Percentiles rank a stretch among this genome's conserved stretches.
Evolutionary conservation across 1,140 invertebrate species (phyloP).

Genomic region (Pectinophora gossypiella): DNA sequence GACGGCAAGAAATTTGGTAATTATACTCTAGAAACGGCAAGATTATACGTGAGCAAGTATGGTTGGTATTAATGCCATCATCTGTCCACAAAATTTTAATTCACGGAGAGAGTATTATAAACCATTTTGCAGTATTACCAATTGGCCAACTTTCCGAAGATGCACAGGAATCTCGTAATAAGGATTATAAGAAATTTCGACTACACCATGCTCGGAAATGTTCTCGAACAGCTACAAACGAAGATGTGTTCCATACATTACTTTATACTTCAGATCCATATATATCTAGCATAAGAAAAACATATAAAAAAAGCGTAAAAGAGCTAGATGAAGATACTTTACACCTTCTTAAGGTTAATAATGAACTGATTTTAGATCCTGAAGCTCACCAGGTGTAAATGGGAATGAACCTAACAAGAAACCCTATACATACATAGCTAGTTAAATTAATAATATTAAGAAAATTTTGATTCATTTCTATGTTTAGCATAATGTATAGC

Average conservation of each 20-base stretch:
- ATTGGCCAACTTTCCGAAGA: constrained; percentile 25
- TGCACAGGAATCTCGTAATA: constrained; percentile 21
- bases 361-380: too few relatives aligned
- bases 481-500: too few relatives aligned
- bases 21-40: constrained; percentile 11
- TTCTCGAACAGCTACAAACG: background rate
- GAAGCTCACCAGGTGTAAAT: too few relatives aligned
- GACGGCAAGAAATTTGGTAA: constrained; percentile 20
- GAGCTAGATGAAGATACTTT: too few relatives aligned
- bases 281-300: too few relatives aligned
- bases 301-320: too few relatives aligned
- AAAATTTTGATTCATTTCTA: too few relatives aligned
- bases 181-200: constrained; percentile 22
- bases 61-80: constrained; percentile 19
- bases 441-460: too few relatives aligned
- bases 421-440: too few relatives aligned
- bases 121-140: constrained; percentile 13
- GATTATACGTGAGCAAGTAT: constrained; percentile 15
- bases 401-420: too few relatives aligned
- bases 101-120: constrained; percentile 11
- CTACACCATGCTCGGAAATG: constrained; percentile 15
- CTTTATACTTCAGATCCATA: too few relatives aligned
- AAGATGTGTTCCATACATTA: background rate
- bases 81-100: constrained; percentile 17
- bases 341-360: too few relatives aligned